Base-by-base conservation (phyloP, 2,888 invertebrate genomes). In the Phasia obesa region DNA sequence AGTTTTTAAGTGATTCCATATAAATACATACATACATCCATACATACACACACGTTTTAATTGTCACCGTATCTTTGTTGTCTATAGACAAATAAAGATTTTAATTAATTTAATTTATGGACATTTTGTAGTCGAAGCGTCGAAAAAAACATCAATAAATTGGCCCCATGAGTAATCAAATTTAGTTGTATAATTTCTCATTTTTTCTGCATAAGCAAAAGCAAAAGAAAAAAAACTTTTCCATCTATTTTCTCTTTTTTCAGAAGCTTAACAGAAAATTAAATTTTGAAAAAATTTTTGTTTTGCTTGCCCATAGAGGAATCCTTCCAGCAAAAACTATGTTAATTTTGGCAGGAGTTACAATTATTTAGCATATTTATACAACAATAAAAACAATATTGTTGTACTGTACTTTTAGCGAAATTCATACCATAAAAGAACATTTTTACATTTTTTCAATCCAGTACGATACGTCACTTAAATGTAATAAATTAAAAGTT, bases 51-150 rank as follows among this genome's bases (percentile, higher is more conserved):
- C n/a, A n/a, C 19, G 35, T 70, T 55, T 74, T 70, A 67, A 81
- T 81, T 71, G 38, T 53, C 76, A 53, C 42, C 35, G 47, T 55
- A 60, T 27, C 5, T 23, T 67, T 75, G 27, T 49, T 59, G 27
- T 70, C 17, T 19, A 19, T 23, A 42, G 42, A 19, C 53, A 44
- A 11, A 74, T 42, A 69, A 74, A 75, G 31, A 57, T 65, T 81
- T 71, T 59, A 81, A 76, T 76, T 76, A 65, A 71, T 67, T 76
- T 71, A 65, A 81, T 76, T 81, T 81, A 76, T 81, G 69, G 75
- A 42, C 64, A 75, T 64, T 64, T 75, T 65, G 73, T 49, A 27
- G 60, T 25, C 62, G 17, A 15, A 19, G 27, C 49, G 19, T 55
- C 38, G 42, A 42, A n/a, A 49, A 51, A 75, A 51, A 79, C 17